Conservation (phyloP, 2,797 vertebrate species). For the Otolemur crassicaudatus region DNA sequence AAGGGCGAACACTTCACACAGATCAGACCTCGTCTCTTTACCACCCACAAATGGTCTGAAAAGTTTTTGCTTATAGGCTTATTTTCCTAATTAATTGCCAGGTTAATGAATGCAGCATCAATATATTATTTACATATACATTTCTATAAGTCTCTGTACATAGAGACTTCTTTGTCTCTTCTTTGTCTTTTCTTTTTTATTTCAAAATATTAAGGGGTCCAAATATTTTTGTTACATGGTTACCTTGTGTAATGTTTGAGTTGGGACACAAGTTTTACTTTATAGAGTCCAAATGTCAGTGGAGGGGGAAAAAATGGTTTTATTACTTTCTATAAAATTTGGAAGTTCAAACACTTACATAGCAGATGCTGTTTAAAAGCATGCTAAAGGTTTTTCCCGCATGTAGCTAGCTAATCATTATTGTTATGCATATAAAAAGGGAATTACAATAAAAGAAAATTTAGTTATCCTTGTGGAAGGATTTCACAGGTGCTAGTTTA, state of each 20-base stretch:
- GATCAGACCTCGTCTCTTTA: not conserved
- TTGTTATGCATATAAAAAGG: not conserved
- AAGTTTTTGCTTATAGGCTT: not conserved
- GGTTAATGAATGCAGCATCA: not conserved
- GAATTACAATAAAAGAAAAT: conserved; percentile 36
- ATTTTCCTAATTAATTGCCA: not conserved
- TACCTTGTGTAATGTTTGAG: not conserved
- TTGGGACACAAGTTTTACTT: not conserved
- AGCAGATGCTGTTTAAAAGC: conserved; percentile 1
- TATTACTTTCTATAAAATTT: conserved; percentile 5
- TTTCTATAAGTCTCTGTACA: not conserved
- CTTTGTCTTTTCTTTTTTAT: not conserved
- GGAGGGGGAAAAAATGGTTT: not conserved
- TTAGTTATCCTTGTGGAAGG: conserved; percentile 24
- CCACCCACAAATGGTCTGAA: not conserved
- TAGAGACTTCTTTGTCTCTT: too few species aligned
- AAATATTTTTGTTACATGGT: not conserved
- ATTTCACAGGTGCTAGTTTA: conserved; percentile 26
- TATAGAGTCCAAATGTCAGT: conserved; percentile 3
- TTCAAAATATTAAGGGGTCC: not conserved
- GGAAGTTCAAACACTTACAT: conserved; percentile 10
- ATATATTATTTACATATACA: not conserved
- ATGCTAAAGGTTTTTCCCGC: not conserved
- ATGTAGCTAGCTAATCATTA: not conserved
- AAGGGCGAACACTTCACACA: not conserved